Conservation (phyloP, 2,113 vertebrate genomes). For the Pelvicachromis taeniatus region DNA sequence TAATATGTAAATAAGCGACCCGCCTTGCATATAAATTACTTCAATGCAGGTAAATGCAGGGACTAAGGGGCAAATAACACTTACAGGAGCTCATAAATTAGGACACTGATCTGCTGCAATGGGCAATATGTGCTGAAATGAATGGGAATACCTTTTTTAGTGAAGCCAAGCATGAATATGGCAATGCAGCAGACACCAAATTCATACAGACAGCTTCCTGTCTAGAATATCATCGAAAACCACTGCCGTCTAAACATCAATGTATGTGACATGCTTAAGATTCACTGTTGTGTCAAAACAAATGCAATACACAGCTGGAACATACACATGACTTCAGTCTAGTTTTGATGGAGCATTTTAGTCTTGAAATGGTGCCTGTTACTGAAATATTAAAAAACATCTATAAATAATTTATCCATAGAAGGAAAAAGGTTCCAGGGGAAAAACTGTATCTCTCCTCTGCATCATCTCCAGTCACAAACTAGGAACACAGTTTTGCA, state of each 20-base stretch:
- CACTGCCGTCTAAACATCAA: conserved; percentile 47
- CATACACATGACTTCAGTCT: conserved; percentile 11
- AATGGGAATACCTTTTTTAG: conserved; percentile 40
- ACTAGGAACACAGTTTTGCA: neutral
- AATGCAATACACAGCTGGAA: neutral
- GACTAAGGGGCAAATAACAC: neutral
- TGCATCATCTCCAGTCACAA: conserved; percentile 29
- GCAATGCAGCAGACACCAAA: conserved; percentile 56
- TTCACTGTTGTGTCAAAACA: neutral
- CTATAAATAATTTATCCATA: conserved; percentile 72
- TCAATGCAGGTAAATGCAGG: conserved; percentile 37
- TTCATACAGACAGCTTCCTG: conserved; percentile 39
- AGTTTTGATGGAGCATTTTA: conserved; percentile 50
- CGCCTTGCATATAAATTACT: conserved; percentile 29
- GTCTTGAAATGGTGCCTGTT: conserved; percentile 55
- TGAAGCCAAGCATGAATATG: conserved; percentile 52
- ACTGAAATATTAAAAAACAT: conserved; percentile 76
- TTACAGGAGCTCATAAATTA: conserved; percentile 14
- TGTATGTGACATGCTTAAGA: neutral
- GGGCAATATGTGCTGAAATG: conserved; percentile 18
- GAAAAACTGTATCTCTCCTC: conserved; percentile 32
- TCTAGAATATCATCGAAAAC: conserved; percentile 33
- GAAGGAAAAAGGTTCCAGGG: conserved; percentile 64
- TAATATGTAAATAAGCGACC: conserved; percentile 27
- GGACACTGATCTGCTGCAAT: conserved; percentile 40